Evolutionary conservation across 2,888 invertebrate species (phyloP).

Genomic region (Yponomeuta plumbellus): DNA sequence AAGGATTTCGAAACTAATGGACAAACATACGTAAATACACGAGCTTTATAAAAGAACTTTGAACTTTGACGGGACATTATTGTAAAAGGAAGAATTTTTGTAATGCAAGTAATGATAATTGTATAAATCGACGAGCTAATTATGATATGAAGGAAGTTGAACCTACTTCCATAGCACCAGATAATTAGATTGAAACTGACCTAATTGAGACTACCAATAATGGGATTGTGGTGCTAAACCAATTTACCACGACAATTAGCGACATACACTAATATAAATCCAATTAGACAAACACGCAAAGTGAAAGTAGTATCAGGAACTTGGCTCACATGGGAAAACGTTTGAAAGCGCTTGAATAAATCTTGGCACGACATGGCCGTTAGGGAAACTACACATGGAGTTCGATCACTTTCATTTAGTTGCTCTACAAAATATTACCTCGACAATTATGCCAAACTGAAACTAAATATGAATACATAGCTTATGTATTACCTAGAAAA

Average conservation of each 20-base stretch:
- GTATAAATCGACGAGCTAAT: neutral
- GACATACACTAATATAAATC: neutral
- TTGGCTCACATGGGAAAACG: slow-evolving; percentile 7
- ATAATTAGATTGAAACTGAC: neutral
- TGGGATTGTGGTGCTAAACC: neutral
- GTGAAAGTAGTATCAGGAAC: slow-evolving; percentile 9
- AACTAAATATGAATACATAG: too few relatives aligned
- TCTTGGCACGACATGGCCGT: neutral
- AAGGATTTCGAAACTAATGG: too few relatives aligned
- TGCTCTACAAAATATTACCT: neutral
- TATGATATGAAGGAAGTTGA: neutral
- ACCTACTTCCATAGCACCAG: neutral
- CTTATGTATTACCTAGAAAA: too few relatives aligned
- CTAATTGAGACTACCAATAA: neutral
- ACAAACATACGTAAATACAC: too few relatives aligned
- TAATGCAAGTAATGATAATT: too few relatives aligned
- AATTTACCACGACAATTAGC: neutral
- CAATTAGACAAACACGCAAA: neutral
- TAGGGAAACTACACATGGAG: neutral
- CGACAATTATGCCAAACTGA: too few relatives aligned
- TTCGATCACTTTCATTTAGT: neutral
- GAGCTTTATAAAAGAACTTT: too few relatives aligned
- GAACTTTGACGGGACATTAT: too few relatives aligned
- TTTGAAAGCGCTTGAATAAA: neutral
- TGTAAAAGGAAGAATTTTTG: too few relatives aligned